These are phyloP conservation scores for Neopipo cinnamomea DNA, from an alignment of 2,113 vertebrate genomes.

Conservation along the genomic window DNA sequence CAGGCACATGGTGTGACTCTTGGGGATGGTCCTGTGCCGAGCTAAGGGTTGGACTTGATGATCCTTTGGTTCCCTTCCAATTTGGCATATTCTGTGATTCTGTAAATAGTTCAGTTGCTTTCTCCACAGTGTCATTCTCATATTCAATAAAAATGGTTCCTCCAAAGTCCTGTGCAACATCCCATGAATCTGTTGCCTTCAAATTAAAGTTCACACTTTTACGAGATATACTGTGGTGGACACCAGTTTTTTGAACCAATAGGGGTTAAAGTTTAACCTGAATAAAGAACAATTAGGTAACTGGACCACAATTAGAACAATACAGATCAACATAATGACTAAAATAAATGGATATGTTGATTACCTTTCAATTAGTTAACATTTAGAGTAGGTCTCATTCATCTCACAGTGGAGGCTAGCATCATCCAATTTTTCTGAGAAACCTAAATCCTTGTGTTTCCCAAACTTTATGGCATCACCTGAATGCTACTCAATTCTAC, in stretches of 20 bases:
- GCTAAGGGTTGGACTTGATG: background rate
- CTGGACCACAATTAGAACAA: background rate
- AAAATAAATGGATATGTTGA: background rate
- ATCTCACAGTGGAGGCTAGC: background rate
- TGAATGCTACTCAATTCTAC: background rate
- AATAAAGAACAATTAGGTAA: background rate
- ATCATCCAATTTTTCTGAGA: background rate
- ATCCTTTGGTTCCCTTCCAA: background rate
- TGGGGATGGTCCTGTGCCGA: background rate
- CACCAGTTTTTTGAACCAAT: background rate
- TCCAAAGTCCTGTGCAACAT: background rate
- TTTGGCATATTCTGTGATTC: background rate
- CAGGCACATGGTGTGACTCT: background rate
- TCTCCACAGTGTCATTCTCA: background rate
- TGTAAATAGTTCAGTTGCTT: background rate
- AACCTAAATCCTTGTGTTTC: background rate
- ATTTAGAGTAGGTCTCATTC: background rate
- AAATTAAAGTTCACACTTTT: background rate
- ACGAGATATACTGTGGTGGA: background rate
- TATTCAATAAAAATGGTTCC: background rate
- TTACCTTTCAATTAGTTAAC: background rate
- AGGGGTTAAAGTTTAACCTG: background rate
- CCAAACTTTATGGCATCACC: background rate
- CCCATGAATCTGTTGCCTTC: background rate
- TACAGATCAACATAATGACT: background rate